These are phyloP conservation scores for Orientallactaga sibirica DNA, from an alignment of 2,797 vertebrate species.

Conservation along the genomic window DNA sequence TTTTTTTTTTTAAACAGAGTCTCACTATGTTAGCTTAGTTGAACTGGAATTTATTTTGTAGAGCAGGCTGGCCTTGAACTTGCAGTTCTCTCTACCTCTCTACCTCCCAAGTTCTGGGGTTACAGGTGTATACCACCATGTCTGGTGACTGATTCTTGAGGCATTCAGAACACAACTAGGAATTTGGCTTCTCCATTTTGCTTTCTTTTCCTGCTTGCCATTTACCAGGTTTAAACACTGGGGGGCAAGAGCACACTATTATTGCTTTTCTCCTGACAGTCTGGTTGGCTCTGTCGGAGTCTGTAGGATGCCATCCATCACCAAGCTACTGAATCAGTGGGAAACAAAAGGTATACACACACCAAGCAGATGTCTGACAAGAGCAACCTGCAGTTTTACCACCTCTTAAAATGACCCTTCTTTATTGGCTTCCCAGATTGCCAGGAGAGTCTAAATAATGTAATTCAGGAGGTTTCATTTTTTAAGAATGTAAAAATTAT, in stretches of 20 bases:
- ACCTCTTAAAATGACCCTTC: neutral
- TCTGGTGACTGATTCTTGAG: neutral
- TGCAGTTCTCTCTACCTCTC: neutral
- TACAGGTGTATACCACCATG: neutral
- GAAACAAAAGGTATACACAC: neutral
- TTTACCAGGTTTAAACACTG: slow-evolving; percentile 56
- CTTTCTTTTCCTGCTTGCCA: neutral
- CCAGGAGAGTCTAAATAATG: neutral
- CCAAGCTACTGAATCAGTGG: neutral
- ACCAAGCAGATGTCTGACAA: neutral
- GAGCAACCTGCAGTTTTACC: neutral
- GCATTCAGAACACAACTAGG: neutral
- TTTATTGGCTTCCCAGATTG: neutral
- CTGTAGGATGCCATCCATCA: neutral
- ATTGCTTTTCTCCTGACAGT: neutral
- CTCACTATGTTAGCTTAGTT: neutral
- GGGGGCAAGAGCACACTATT: slow-evolving; percentile 34
- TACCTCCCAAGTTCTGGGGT: neutral
- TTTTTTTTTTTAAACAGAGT: neutral
- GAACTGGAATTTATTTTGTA: neutral
- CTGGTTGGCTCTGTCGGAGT: neutral
- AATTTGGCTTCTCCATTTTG: neutral
- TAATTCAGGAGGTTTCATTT: slow-evolving; percentile 4
- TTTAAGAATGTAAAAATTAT: slow-evolving; percentile 22
- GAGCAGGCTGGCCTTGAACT: neutral